phyloP scores from a whole-genome alignment of 2,888 invertebrate species.

The Orchesella flavescens region DNA sequence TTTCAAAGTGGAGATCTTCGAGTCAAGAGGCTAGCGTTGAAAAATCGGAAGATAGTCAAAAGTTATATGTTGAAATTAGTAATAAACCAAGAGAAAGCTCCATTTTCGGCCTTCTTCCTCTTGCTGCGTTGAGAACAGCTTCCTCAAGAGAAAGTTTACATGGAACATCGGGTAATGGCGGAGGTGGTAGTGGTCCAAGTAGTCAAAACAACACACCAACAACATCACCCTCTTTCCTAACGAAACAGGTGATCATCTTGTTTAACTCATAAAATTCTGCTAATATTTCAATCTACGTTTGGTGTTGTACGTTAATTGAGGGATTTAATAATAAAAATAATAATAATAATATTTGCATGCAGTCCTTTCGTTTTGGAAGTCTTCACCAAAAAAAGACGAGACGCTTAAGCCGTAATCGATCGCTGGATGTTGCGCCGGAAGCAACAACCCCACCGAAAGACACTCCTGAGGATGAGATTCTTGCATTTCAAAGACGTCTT shows the following conservation, averaged over 20 bases:
- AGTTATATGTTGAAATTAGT: slow-evolving; percentile 58
- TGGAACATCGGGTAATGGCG: slow-evolving; percentile 10
- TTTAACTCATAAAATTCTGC: too few species aligned
- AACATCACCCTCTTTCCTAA: slow-evolving; percentile 70
- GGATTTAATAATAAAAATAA: too few species aligned
- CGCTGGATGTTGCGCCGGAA: slow-evolving; percentile 71
- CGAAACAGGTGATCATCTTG: slow-evolving; percentile 67
- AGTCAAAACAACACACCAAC: slow-evolving; percentile 70
- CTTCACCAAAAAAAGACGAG: slow-evolving; percentile 70
- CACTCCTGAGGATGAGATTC: slow-evolving; percentile 76
- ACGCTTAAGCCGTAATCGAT: slow-evolving; percentile 70
- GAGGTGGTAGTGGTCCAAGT: slow-evolving; percentile 70
- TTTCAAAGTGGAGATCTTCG: slow-evolving; percentile 72
- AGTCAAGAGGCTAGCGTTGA: slow-evolving; percentile 72
- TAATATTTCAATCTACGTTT: too few species aligned
- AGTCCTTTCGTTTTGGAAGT: slow-evolving; percentile 72
- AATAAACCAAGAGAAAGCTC: slow-evolving; percentile 71
- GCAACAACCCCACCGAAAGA: slow-evolving; percentile 72
- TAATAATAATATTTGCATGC: too few species aligned
- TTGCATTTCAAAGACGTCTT: slow-evolving; percentile 78
- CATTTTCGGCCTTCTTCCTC: slow-evolving; percentile 71
- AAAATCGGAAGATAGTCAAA: slow-evolving; percentile 69
- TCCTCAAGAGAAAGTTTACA: slow-evolving; percentile 73
- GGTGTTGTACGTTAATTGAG: too few species aligned
- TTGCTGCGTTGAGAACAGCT: slow-evolving; percentile 72